phyloP scores from a whole-genome alignment of 2,113 vertebrate genomes.

The Mus musculus region GRCm39 chr15:61836001-61836500 shows the following conservation, averaged over 20 bases:
- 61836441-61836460: too few relatives aligned
- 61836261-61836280: too few relatives aligned
- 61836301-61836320: too few relatives aligned
- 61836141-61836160: not conserved
- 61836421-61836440: too few relatives aligned
- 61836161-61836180: not conserved
- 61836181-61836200: not conserved
- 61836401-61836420: too few relatives aligned
- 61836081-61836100: not conserved
- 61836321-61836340: too few relatives aligned
- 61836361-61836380: too few relatives aligned
- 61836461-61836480: too few relatives aligned
- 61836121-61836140: not conserved
- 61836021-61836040: not conserved
- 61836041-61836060: not conserved
- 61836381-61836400: too few relatives aligned
- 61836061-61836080: not conserved
- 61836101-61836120: not conserved
- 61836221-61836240: not conserved
- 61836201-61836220: not conserved
- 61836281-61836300: too few relatives aligned
- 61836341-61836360: too few relatives aligned
- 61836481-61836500: too few relatives aligned
- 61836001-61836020: not conserved
- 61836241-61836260: not conserved